phyloP scores from a whole-genome alignment of 2,113 vertebrate genomes.

The Prionailurus bengalensis region DNA sequence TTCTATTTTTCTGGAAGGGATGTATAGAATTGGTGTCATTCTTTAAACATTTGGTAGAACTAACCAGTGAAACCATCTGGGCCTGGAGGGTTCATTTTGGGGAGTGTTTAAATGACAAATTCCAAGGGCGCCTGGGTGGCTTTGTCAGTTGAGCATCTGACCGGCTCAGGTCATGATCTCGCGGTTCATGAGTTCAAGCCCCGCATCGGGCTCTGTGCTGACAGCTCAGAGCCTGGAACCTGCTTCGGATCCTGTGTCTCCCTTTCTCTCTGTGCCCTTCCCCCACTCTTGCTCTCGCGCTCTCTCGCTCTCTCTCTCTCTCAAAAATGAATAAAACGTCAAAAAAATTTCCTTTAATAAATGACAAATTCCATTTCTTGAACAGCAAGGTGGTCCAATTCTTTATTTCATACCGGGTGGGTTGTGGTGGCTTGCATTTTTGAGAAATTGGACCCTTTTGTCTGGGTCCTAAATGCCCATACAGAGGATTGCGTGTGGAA shows the following conservation, averaged over 20 bases:
- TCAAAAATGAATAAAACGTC: too few species aligned
- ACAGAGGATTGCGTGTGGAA: neutral
- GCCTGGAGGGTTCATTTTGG: neutral
- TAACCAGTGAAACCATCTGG: neutral
- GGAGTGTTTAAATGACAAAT: neutral
- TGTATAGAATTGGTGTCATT: fast-evolving
- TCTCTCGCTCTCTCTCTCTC: too few species aligned
- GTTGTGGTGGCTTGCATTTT: fast-evolving
- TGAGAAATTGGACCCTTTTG: neutral
- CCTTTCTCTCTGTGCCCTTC: too few species aligned
- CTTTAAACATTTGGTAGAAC: neutral
- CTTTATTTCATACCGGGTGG: neutral
- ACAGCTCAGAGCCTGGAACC: too few species aligned
- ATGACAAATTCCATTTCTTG: neutral
- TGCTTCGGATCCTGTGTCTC: too few species aligned
- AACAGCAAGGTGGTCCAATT: neutral
- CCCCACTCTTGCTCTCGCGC: too few species aligned
- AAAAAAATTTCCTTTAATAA: neutral
- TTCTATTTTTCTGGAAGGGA: neutral
- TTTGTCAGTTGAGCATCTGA: too few species aligned
- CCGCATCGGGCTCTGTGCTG: too few species aligned
- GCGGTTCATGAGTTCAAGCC: too few species aligned
- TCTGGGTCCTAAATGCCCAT: too few species aligned
- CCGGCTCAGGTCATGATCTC: too few species aligned
- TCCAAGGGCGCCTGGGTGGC: neutral